Conservation (phyloP, 2,888 invertebrate species). For the Stenoptilia bipunctidactyla region DNA sequence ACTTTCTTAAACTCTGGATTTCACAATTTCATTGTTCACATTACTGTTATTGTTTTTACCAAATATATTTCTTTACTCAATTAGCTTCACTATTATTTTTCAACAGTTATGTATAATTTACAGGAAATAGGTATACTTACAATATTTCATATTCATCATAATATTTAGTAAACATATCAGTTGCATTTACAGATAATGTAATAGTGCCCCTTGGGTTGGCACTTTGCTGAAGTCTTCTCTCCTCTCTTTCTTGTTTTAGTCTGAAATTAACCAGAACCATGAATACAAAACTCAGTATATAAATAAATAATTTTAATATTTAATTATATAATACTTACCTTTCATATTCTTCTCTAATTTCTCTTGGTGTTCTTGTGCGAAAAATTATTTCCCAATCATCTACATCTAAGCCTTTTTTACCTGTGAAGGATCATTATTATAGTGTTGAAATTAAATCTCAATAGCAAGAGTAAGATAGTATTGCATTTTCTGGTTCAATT, state of each 20-base stretch:
- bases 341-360: conserved; percentile 97
- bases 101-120: background rate
- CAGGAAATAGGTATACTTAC: conserved; percentile 30
- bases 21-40: too few relatives aligned
- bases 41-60: too few relatives aligned
- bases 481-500: too few relatives aligned
- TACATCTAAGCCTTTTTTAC: conserved; percentile 91
- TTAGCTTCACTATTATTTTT: too few relatives aligned
- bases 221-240: conserved; percentile 86
- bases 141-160: conserved; percentile 77
- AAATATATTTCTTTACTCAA: too few relatives aligned
- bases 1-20: too few relatives aligned
- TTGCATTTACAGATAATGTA: conserved; percentile 90
- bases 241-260: conserved; percentile 85
- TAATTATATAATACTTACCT: conserved; percentile 44
- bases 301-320: background rate
- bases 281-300: too few relatives aligned
- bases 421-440: too few relatives aligned
- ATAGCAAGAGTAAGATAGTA: too few relatives aligned
- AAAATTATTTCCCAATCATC: conserved; percentile 97
- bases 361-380: conserved; percentile 91
- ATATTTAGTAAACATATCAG: conserved; percentile 90
- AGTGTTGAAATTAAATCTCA: too few relatives aligned
- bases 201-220: conserved; percentile 94
- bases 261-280: conserved; percentile 22